A percentile compares a stretch with the other conserved stretches of the same genome.
Evolutionary conservation across 2,797 vertebrate species (phyloP).

Genomic region (Psittacula echo): DNA sequence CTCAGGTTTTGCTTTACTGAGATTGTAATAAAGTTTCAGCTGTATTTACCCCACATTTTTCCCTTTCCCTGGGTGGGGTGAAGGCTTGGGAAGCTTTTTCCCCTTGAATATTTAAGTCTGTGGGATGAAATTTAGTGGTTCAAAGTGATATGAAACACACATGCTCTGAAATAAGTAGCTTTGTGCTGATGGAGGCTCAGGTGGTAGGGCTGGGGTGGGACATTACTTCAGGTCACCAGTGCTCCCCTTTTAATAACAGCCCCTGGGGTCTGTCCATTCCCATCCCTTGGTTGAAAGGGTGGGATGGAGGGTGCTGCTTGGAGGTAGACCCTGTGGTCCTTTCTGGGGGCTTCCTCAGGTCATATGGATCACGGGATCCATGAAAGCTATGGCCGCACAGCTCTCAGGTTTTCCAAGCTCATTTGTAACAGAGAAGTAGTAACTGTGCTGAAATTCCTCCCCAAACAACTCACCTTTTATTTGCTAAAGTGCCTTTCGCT

Average conservation of each 20-base stretch:
- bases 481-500: conserved; percentile 73
- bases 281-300: not conserved
- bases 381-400: not conserved
- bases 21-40: not conserved
- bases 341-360: not conserved
- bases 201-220: not conserved
- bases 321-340: not conserved
- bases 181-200: not conserved
- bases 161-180: not conserved
- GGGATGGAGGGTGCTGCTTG: not conserved
- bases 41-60: not conserved
- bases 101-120: not conserved
- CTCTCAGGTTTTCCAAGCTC: not conserved
- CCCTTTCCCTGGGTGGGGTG: not conserved
- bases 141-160: not conserved
- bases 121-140: not conserved
- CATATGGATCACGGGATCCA: not conserved
- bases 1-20: not conserved
- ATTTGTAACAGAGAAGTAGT: conserved; percentile 9
- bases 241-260: not conserved
- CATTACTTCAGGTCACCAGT: not conserved
- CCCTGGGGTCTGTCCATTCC: fast-evolving
- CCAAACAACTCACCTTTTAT: conserved; percentile 56
- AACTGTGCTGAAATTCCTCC: conserved; percentile 28
- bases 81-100: not conserved